Percentiles rank a stretch among this genome's conserved stretches.
phyloP scores from a whole-genome alignment of 2,113 vertebrate species.

The Muntiacus reevesi region DNA sequence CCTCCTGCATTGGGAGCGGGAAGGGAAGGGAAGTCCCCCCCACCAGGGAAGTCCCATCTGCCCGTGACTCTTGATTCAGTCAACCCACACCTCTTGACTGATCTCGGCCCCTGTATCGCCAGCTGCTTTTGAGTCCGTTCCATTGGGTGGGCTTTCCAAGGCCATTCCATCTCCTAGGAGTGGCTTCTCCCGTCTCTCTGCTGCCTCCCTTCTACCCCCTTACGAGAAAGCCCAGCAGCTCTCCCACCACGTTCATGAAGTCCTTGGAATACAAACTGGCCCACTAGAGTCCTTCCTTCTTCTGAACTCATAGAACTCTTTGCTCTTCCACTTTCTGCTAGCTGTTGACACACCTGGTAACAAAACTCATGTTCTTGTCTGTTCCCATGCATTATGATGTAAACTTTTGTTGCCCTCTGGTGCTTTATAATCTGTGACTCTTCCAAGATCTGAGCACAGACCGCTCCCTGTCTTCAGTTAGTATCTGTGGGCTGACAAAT shows the following conservation, averaged over 20 bases:
- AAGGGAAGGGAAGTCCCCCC: not conserved
- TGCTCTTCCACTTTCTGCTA: not conserved
- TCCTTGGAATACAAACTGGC: not conserved
- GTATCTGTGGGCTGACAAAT: not conserved
- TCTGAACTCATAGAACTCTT: not conserved
- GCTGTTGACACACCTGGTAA: not conserved
- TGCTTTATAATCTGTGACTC: not conserved
- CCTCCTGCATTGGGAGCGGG: accelerated
- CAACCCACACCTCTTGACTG: not conserved
- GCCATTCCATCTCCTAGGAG: not conserved
- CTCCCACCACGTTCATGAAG: not conserved
- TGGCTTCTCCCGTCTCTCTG: not conserved
- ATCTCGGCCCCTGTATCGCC: not conserved
- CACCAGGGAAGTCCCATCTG: not conserved
- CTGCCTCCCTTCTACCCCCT: not conserved
- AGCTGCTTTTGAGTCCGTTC: not conserved
- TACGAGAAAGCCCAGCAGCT: not conserved
- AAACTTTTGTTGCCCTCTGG: not conserved
- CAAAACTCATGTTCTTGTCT: not conserved
- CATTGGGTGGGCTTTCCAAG: not conserved
- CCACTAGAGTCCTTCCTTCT: not conserved
- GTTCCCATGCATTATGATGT: not conserved
- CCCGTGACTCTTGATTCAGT: not conserved
- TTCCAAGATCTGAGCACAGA: not conserved
- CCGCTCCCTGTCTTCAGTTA: not conserved